Base-by-base conservation (phyloP, 2,888 invertebrate species). In the Nemoura dubitans region DNA sequence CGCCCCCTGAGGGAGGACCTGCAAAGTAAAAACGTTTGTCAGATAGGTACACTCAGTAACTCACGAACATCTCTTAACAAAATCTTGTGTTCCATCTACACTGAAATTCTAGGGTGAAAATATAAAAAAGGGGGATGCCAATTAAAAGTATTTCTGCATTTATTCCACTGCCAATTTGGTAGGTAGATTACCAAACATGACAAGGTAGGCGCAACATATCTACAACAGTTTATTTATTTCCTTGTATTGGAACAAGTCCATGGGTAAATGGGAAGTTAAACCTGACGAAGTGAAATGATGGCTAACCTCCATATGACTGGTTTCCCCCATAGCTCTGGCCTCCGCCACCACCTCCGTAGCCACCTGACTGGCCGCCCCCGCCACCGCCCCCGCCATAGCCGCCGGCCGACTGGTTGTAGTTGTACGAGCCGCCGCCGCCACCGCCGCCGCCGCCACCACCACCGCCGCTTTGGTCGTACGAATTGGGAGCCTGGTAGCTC, bases 391-490 rank as follows among this genome's bases (percentile, higher is more conserved):
- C 89, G 21, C 59, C 90, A 76, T 93, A 90, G 92, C 93, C 92
- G 85, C 93, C 92, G 85, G 90, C 93, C 91, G 93, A 89, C 91
- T 92, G 91, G 90, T 92, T 92, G 82, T 88, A 87, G 27, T 88
- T 88, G 85, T 88, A 88, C 27, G 85, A 85, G 88, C 90, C 90
- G 59, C 93, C 90, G 90, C 91, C 91, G 92, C 93, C 92, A 85
- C 93, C 92, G 85, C 90, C 93, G 88, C 90, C 90, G 43, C 93
- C 90, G 90, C 91, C 91, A 83, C 93, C 92, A 89, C 91, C 89
- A 91, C 93, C 89, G 91, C 92, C 91, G 90, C 92, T 92, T 83
- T 88, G 88, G 28, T 88, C 88, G 85, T 88, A 88, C 25, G 86
- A 86, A 14, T 86, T 86, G 25, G 85, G 87, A 16, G 88, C 78